Evolutionary conservation across 2,113 vertebrate genomes (phyloP).

Genomic region (Cochlearius cochlearius): DNA sequence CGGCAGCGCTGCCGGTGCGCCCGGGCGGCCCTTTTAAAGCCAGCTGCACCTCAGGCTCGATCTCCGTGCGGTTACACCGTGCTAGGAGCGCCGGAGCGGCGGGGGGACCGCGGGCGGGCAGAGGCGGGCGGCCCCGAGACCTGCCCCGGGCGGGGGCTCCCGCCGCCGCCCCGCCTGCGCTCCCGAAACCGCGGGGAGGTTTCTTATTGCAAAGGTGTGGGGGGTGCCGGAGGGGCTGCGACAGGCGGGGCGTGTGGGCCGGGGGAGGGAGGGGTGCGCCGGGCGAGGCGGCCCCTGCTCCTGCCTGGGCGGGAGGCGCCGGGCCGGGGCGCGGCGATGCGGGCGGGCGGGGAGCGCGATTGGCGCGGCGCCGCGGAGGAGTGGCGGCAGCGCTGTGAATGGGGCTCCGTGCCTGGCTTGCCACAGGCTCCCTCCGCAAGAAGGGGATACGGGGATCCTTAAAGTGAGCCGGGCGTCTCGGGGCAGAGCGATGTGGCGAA

Average conservation of each 20-base stretch:
- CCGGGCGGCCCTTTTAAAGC: background rate
- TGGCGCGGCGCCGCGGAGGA: constrained; percentile 16
- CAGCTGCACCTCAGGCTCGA: background rate
- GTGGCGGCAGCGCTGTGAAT: constrained; percentile 35
- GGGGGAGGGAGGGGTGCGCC: background rate
- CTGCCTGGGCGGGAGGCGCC: background rate
- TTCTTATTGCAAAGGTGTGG: background rate
- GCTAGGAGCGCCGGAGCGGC: background rate
- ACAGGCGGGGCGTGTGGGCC: background rate
- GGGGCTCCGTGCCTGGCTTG: background rate
- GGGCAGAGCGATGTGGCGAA: background rate
- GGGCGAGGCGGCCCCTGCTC: background rate
- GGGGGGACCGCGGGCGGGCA: background rate
- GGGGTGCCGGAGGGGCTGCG: background rate
- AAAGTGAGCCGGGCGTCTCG: background rate
- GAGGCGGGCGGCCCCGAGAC: background rate
- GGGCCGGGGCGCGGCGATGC: background rate
- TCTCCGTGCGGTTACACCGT: background rate
- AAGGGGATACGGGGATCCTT: background rate
- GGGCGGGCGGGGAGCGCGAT: constrained; percentile 15
- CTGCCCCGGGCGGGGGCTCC: background rate
- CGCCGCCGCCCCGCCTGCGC: background rate
- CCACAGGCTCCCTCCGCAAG: background rate
- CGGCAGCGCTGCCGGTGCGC: background rate
- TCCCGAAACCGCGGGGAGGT: background rate